These are phyloP conservation scores for Probosciger aterrimus DNA, from an alignment of 2,113 vertebrate genomes.

Conservation along the genomic window DNA sequence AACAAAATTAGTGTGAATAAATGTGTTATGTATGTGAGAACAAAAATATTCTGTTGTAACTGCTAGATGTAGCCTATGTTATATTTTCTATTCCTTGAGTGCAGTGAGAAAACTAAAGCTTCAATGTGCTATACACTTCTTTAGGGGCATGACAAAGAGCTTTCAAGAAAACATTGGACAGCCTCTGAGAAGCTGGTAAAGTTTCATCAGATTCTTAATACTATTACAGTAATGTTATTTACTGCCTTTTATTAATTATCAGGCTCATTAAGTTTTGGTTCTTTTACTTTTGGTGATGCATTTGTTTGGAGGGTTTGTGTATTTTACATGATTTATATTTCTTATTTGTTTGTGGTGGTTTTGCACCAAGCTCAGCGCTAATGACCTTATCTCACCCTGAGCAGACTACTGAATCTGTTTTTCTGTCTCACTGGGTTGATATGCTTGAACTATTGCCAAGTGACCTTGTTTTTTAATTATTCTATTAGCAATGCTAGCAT, in stretches of 20 bases:
- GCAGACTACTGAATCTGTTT: neutral
- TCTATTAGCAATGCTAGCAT: neutral
- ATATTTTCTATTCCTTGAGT: neutral
- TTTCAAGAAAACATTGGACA: neutral
- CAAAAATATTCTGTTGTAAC: neutral
- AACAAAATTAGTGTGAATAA: neutral
- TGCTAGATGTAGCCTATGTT: neutral
- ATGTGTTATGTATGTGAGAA: neutral
- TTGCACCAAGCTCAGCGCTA: neutral
- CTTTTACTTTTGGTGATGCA: neutral
- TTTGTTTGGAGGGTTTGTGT: accelerated
- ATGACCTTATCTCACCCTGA: neutral
- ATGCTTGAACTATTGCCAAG: neutral
- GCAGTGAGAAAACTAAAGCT: neutral
- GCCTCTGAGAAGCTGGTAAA: neutral
- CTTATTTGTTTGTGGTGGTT: neutral
- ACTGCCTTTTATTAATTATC: neutral
- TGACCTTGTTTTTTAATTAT: neutral
- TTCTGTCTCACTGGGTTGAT: neutral
- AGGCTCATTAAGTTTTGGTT: accelerated
- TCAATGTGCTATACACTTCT: accelerated
- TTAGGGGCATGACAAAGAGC: neutral
- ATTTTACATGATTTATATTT: neutral
- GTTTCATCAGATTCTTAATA: neutral
- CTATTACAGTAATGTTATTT: neutral